These are phyloP conservation scores for Xenus cinereus DNA, from an alignment of 2,113 vertebrate species.

Conservation along the genomic window DNA sequence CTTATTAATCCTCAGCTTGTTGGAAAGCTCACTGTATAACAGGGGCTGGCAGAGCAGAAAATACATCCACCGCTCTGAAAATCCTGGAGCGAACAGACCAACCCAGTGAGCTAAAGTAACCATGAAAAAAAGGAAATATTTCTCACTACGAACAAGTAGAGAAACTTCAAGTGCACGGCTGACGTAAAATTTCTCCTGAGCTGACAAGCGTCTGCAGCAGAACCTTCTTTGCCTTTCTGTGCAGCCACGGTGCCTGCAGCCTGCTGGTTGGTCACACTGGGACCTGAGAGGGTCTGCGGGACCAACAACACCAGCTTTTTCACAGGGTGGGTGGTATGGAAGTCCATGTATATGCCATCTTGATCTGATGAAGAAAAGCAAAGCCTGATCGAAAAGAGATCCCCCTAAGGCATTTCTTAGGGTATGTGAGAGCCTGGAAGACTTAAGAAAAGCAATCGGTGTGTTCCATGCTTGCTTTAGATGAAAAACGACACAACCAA, in stretches of 20 bases:
- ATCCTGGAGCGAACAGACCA: not conserved
- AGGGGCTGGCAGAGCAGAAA: not conserved
- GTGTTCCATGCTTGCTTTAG: not conserved
- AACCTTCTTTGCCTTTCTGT: not conserved
- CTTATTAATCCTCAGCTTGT: not conserved
- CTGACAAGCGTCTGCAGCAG: not conserved
- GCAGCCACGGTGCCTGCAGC: not conserved
- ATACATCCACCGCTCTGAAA: not conserved
- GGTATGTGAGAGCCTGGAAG: not conserved
- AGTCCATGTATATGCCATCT: not conserved
- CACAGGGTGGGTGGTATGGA: not conserved
- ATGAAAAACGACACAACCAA: not conserved
- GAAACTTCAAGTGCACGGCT: not conserved
- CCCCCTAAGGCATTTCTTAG: not conserved
- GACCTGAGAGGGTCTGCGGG: not conserved
- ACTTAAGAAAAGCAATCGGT: not conserved
- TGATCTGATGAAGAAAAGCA: not conserved
- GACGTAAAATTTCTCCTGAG: not conserved
- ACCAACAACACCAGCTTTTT: not conserved
- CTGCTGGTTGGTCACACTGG: accelerated
- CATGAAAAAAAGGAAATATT: not conserved
- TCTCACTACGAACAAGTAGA: not conserved
- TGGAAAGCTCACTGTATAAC: not conserved
- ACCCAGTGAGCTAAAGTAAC: not conserved
- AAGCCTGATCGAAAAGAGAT: not conserved